Evolutionary conservation across 2,888 invertebrate genomes (phyloP), one percentile per base, ranked within the genome.

Genomic region (Apamea crenata): DNA sequence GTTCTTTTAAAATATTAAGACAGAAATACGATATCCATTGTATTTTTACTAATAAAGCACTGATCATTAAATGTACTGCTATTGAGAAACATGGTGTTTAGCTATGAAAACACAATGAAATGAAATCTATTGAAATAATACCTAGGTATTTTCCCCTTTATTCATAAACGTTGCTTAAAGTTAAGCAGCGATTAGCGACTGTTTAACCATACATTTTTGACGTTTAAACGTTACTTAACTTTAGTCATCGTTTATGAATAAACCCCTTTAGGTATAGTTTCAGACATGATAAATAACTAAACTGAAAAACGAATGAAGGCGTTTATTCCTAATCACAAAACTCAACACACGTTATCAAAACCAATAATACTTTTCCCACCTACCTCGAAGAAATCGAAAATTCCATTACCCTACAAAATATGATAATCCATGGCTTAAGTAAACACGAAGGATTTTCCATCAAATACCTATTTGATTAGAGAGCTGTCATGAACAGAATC

Each of bases 391-490:
- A 50, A 67, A 77, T 82, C 66, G 7, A 56, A 82, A 83, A 84
- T 78, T 84, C 88, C 83, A 86, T 89, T 89, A 83, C 79, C 70
- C 65, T 74, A 77, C 65, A 77, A 78, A 86, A 81, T 87, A 87
- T 86, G 81, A 84, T 89, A 88, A 89, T 89, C 89, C 76, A 66
- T 80, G 82, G 69, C 74, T 73, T 84, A 81, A 79, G 80, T 85
- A 87, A 83, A 83, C 85, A 81, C 72, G 85, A 74, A 73, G 81
- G 81, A 81, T 83, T 85, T 88, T 87, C 88, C 88, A 81, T 86
- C 87, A 81, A 81, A 87, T 85, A 78, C 85, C 81, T 88, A 86
- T 89, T 89, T 89, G 89, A 89, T 89, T 86, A 89, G 86, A 85
- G 81, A 66, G 40, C 89, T 89, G 89, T 89, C 89, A 88, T 68